These are phyloP conservation scores for Argentina silus DNA, from an alignment of 2,797 vertebrate species.

Conservation along the genomic window DNA sequence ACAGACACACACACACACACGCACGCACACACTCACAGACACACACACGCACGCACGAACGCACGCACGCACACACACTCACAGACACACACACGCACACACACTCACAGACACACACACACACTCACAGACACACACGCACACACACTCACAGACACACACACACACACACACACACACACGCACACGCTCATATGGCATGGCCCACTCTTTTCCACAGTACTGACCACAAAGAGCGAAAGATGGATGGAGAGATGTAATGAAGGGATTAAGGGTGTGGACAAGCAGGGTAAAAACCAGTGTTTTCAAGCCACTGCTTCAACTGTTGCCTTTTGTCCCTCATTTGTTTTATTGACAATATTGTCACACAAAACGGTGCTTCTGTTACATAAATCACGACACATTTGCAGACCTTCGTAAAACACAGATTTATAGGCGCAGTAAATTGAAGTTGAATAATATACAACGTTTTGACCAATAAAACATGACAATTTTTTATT, in stretches of 20 bases:
- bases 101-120: too few relatives aligned
- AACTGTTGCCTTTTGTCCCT: constrained; percentile 24
- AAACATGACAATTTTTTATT: constrained; percentile 5
- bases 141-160: too few relatives aligned
- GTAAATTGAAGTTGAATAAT: constrained; percentile 17
- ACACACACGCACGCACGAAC: too few relatives aligned
- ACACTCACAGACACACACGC: too few relatives aligned
- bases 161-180: too few relatives aligned
- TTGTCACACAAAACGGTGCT: constrained; percentile 17
- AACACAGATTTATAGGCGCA: constrained; percentile 18
- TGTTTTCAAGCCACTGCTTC: constrained; percentile 29
- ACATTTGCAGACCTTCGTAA: constrained; percentile 23
- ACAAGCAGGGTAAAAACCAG: constrained; percentile 28
- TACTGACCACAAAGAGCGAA: neutral
- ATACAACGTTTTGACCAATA: constrained; percentile 20
- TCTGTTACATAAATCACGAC: constrained; percentile 5
- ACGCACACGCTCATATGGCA: too few relatives aligned
- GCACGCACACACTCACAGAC: too few relatives aligned
- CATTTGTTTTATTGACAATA: constrained; percentile 30
- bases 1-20: too few relatives aligned
- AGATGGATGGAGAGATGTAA: constrained; percentile 29
- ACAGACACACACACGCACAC: too few relatives aligned
- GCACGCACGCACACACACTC: constrained; percentile 16
- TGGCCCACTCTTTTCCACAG: constrained; percentile 29
- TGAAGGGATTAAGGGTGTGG: constrained; percentile 43